Evolutionary conservation across 2,888 invertebrate genomes (phyloP).

Genomic region (Achlya flavicornis): DNA sequence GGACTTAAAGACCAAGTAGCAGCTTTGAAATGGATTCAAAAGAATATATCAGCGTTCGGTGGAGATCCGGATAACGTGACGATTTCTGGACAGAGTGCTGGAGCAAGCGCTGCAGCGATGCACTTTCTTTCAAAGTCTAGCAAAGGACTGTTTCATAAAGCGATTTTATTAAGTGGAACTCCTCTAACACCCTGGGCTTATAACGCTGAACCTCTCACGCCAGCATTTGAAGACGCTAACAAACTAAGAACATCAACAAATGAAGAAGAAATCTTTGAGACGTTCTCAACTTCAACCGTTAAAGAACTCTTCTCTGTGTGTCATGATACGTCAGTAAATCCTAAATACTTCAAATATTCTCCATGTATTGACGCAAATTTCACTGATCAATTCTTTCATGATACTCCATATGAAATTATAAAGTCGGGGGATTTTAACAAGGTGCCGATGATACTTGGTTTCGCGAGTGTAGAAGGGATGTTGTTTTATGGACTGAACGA

Average conservation of each 20-base stretch:
- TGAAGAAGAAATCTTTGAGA: conserved; percentile 52
- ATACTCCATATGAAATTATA: conserved; percentile 65
- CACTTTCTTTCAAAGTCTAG: conserved; percentile 66
- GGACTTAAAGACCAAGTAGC: conserved; percentile 74
- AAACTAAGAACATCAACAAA: conserved; percentile 50
- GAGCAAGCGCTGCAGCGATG: conserved; percentile 66
- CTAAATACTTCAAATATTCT: conserved; percentile 68
- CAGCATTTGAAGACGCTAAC: conserved; percentile 59
- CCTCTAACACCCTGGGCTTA: conserved; percentile 70
- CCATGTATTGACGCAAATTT: conserved; percentile 66
- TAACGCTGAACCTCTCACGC: conserved; percentile 54
- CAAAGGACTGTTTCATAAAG: conserved; percentile 69
- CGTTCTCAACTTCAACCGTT: conserved; percentile 51
- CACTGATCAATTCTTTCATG: conserved; percentile 64
- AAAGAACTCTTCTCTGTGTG: conserved; percentile 54
- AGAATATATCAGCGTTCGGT: conserved; percentile 69
- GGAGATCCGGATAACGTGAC: conserved; percentile 77
- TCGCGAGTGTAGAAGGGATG: conserved; percentile 62
- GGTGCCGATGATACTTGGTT: conserved; percentile 69
- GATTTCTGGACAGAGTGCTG: conserved; percentile 73
- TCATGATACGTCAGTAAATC: conserved; percentile 57
- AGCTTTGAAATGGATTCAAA: conserved; percentile 70
- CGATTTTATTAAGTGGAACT: conserved; percentile 68
- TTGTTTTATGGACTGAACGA: conserved; percentile 66
- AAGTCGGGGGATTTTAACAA: conserved; percentile 63